Percentiles rank a stretch among this genome's conserved stretches.
Evolutionary conservation across 1,140 invertebrate species (phyloP).

Genomic region (Lepidurus apus): DNA sequence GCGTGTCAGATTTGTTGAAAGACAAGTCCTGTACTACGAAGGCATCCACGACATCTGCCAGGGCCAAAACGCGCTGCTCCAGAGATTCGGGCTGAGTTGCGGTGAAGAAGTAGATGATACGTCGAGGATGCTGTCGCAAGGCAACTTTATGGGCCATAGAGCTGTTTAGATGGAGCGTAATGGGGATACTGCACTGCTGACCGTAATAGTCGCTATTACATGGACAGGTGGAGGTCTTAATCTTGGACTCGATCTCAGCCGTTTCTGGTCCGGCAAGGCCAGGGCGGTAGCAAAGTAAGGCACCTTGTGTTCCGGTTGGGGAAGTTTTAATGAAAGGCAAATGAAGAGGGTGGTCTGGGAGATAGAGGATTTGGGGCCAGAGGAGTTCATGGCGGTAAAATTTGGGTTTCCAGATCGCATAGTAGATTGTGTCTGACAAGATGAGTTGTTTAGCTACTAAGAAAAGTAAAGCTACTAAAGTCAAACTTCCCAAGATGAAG

Average conservation of each 20-base stretch:
- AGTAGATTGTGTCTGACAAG: not conserved
- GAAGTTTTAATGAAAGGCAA: not conserved
- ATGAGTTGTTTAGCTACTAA: not conserved
- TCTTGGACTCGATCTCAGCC: not conserved
- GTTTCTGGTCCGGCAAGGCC: not conserved
- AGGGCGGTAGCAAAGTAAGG: conserved; percentile 12
- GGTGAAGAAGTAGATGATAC: not conserved
- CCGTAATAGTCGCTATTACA: not conserved
- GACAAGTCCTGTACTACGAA: not conserved
- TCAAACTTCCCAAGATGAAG: not conserved
- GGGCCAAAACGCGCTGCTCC: not conserved
- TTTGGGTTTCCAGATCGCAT: not conserved
- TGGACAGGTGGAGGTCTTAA: not conserved
- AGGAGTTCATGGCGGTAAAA: not conserved
- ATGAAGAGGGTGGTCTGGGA: not conserved
- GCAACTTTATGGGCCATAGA: not conserved
- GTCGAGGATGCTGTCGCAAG: not conserved
- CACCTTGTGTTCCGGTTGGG: not conserved
- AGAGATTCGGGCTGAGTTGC: not conserved
- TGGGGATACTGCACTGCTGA: not conserved
- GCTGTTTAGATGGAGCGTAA: not conserved
- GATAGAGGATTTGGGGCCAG: not conserved
- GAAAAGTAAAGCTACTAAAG: not conserved
- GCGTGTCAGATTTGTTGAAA: not conserved
- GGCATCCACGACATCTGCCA: not conserved